Evolutionary conservation across 2,888 invertebrate genomes (phyloP).

Genomic region (Hermaeophaga mercurialis): DNA sequence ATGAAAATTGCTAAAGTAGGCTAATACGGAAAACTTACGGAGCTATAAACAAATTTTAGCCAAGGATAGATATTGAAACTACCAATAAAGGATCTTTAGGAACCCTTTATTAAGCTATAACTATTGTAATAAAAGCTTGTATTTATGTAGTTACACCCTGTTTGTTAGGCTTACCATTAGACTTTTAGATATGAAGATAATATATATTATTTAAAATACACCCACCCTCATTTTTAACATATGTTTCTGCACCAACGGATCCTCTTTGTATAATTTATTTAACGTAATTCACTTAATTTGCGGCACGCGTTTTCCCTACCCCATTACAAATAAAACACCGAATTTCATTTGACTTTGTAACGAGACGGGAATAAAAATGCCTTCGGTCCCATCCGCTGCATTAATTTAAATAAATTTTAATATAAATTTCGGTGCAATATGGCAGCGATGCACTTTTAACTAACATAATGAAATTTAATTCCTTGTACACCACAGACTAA

Average conservation of each 20-base stretch:
- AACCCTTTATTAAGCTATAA: too few relatives aligned
- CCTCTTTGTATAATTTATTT: slow-evolving; percentile 20
- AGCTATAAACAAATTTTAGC: too few relatives aligned
- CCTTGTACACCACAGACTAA: background rate
- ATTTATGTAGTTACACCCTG: too few relatives aligned
- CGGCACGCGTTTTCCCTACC: slow-evolving; percentile 28
- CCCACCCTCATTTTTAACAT: too few relatives aligned
- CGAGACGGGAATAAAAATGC: slow-evolving; percentile 27
- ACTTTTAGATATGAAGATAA: too few relatives aligned
- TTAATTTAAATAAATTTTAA: slow-evolving; percentile 37
- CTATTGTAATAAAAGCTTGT: too few relatives aligned
- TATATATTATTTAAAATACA: too few relatives aligned
- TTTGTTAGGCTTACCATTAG: too few relatives aligned
- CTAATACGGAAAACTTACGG: too few relatives aligned
- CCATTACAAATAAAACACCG: slow-evolving; percentile 24
- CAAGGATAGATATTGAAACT: too few relatives aligned
- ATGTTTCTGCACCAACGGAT: slow-evolving; percentile 17
- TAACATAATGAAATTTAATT: slow-evolving; percentile 12
- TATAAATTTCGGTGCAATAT: slow-evolving; percentile 34
- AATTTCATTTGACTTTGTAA: slow-evolving; percentile 30
- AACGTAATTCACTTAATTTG: slow-evolving; percentile 29
- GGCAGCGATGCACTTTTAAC: slow-evolving; percentile 19
- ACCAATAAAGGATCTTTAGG: too few relatives aligned
- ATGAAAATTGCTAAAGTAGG: too few relatives aligned
- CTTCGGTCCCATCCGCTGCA: slow-evolving; percentile 15